Evolutionary conservation across 2,113 vertebrate species (phyloP), one percentile per base, ranked within the genome.

Genomic region (Casuarius casuarius): DNA sequence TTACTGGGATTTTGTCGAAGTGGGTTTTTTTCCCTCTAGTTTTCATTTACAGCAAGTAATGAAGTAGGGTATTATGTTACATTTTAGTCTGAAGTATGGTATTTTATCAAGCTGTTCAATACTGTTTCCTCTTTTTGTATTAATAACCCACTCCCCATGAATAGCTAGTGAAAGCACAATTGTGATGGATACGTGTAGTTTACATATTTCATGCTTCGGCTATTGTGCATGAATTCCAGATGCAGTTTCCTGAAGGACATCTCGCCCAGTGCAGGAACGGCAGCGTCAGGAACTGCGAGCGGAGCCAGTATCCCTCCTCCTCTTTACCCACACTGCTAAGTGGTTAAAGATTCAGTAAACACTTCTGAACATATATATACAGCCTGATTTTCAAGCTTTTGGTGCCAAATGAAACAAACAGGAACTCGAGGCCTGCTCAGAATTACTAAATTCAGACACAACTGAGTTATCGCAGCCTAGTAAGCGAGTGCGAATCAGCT

Each of bases 181-280:
- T 89, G 89, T 97, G 84, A 89, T 92, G 2, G 0, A 89, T 94
- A 92, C 4, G 2, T 25, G 52, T 3, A 73, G 33, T 10, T 91
- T 9, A 70, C 77, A 22, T 67, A 85, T 51, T 89, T 92, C 59
- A 89, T 4, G 11, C 87, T 81, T 85, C 81, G 58, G 71, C 71
- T 91, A 54, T 59, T 71, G 84, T 85, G 71, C 59, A 74, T 42
- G 71, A 89, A 82, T 87, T 91, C 91, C 94, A 95, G 87, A 91
- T 83, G 89, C 84, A 76, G 75, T 82, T 85, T 94, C 77, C 91
- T 87, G 81, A 87, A 61, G 81, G 96, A 79, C 74, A 92, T 78
- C 87, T 94, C 21, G 0, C 58, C 40, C 35, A 71, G 62, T 2
- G 1, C 63, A 40, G 40, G 71, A 81, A 79, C 3, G 2, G 20